These are phyloP conservation scores for Forbesichthys agassizii DNA, from an alignment of 2,113 vertebrate species.

Conservation along the genomic window DNA sequence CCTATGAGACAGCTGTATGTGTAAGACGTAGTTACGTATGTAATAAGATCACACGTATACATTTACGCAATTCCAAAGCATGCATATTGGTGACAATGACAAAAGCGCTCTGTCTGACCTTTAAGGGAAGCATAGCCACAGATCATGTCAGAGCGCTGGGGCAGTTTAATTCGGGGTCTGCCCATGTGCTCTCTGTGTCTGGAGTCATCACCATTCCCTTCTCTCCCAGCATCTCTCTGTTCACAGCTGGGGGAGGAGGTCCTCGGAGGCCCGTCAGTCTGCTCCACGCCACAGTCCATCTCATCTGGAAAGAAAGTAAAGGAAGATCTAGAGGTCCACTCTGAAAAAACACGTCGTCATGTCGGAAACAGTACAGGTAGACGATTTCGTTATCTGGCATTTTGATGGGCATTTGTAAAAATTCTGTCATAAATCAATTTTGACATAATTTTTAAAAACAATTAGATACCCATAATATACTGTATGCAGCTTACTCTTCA, in stretches of 20 bases:
- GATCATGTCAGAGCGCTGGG: conserved; percentile 94
- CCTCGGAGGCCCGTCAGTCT: conserved; percentile 83
- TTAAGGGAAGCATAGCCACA: conserved; percentile 93
- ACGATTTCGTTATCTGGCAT: too few relatives aligned
- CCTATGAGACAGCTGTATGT: too few relatives aligned
- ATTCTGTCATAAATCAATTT: too few relatives aligned
- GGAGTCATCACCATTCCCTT: conserved; percentile 63
- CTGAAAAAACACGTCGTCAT: neutral
- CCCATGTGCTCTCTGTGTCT: conserved; percentile 75
- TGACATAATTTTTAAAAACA: too few relatives aligned
- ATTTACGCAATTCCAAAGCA: too few relatives aligned
- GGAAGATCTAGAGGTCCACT: neutral
- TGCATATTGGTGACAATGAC: too few relatives aligned
- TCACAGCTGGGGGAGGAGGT: conserved; percentile 80
- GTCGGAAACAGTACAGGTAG: neutral
- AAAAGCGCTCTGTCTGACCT: conserved; percentile 79
- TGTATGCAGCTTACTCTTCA: too few relatives aligned
- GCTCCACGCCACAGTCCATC: conserved; percentile 91
- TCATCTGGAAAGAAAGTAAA: conserved; percentile 64
- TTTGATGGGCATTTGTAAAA: too few relatives aligned
- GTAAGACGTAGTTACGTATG: too few relatives aligned
- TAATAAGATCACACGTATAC: too few relatives aligned
- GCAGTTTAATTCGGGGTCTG: conserved; percentile 82
- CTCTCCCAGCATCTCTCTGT: conserved; percentile 84
- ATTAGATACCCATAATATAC: too few relatives aligned